Percentiles rank a stretch among this genome's conserved stretches.
Evolutionary conservation across 2,113 vertebrate genomes (phyloP).

Genomic region (Ammodytes dubius): DNA sequence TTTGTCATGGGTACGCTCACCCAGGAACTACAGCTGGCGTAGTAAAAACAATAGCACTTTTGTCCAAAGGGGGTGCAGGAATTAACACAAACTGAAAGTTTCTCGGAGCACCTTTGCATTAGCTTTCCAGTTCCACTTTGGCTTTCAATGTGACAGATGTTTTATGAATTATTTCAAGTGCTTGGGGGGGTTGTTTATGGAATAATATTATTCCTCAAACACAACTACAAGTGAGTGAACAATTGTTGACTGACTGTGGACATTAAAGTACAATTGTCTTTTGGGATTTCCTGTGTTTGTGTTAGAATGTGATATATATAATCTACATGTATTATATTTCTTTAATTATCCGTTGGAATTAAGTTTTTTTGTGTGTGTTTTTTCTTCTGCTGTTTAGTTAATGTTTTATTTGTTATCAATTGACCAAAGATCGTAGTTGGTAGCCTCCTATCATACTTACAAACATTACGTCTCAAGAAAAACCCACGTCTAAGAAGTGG

Average conservation of each 20-base stretch:
- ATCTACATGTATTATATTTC: not conserved
- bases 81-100: no score
- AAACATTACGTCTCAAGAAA: slow-evolving; percentile 4
- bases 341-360: not conserved
- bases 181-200: not conserved
- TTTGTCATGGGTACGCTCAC: no score
- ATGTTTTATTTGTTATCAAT: not conserved
- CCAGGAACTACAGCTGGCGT: no score
- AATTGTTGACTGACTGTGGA: not conserved
- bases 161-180: not conserved
- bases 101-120: not conserved
- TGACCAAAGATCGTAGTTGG: not conserved
- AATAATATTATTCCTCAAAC: not conserved
- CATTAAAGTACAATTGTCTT: slow-evolving; percentile 3
- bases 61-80: no score
- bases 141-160: slow-evolving; percentile 1
- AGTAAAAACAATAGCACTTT: no score
- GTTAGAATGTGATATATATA: slow-evolving; percentile 3
- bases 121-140: not conserved
- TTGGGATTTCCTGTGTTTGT: slow-evolving; percentile 16
- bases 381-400: not conserved
- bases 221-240: not conserved
- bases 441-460: not conserved
- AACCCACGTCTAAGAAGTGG: not conserved
- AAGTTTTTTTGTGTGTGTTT: not conserved